These are phyloP conservation scores for Halichoerus grypus DNA, from an alignment of 2,113 vertebrate species.

Conservation along the genomic window DNA sequence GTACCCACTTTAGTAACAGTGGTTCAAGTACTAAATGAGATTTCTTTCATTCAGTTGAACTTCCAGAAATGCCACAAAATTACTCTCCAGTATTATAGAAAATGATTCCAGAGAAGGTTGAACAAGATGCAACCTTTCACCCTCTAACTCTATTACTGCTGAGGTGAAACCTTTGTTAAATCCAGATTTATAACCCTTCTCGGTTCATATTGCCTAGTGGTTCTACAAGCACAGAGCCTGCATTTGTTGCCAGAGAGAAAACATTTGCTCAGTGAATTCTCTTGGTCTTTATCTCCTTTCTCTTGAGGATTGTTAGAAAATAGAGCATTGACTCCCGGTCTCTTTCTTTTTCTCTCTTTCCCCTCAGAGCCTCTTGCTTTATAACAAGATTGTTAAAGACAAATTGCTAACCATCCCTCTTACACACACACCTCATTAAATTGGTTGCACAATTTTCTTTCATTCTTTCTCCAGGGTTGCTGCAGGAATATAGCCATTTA, in stretches of 20 bases:
- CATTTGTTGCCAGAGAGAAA: conserved; percentile 79
- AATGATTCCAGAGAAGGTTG: conserved; percentile 74
- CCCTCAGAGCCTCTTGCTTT: conserved; percentile 70
- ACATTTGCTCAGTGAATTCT: conserved; percentile 78
- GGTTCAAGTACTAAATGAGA: conserved; percentile 57
- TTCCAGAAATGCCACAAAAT: conserved; percentile 74
- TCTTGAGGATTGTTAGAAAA: conserved; percentile 80
- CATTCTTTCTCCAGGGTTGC: conserved; percentile 81
- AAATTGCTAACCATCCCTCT: conserved; percentile 81
- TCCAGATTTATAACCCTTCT: conserved; percentile 77
- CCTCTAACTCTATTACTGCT: conserved; percentile 73
- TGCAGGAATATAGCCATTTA: conserved; percentile 79
- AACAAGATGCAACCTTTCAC: conserved; percentile 79
- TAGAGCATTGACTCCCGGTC: conserved; percentile 60
- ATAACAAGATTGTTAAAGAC: conserved; percentile 82
- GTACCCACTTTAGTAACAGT: not conserved
- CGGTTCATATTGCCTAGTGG: conserved; percentile 22
- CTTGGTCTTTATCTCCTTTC: conserved; percentile 65
- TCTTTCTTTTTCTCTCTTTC: conserved; percentile 59
- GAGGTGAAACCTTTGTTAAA: conserved; percentile 79
- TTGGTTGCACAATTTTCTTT: conserved; percentile 84
- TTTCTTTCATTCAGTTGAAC: conserved; percentile 67
- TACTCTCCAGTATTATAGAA: conserved; percentile 61
- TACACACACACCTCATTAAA: conserved; percentile 79
- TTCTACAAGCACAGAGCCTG: conserved; percentile 30